Evolutionary conservation across 2,797 vertebrate species (phyloP), one percentile per base, ranked within the genome.

Genomic region (Megalops cyprinoides): DNA sequence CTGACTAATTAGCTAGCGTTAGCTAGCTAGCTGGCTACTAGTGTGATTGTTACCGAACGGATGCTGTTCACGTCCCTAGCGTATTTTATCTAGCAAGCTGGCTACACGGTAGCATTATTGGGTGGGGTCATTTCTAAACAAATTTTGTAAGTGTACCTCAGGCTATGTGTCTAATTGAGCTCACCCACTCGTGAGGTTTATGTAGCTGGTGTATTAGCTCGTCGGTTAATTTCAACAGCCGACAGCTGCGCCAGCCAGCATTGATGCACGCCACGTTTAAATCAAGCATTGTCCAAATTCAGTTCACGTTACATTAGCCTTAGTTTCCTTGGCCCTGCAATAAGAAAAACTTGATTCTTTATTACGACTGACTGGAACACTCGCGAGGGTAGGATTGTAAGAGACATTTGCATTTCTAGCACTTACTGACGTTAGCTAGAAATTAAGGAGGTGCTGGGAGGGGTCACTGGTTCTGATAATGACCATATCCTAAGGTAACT

Each of bases 51-150:
- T 37, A 18, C 37, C 34, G 31, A 15, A 37, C 6, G 12, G 31
- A 67, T 67, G 62, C 62, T 67, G 20, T 18, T 28, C 34, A 4
- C 20, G 62, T 37, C 12, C 34, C 18, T 15, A 67, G 62, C 34
- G 18, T 18, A 60, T 37, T 28, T 42, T 60, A 69, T 39, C 25
- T 28, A 39, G 56, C 69, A 78, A 46, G 28, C 42, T 67, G 48
- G 56, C 39, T 31, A 44, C 28, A 62, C 76, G 8, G 46, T 74
- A 79, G 65, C 79, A 7, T 73, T 80, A 74, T 73, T 86, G 93
- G 92, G 93, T 91, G 92, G 89, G 93, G 92, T 89, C 86, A 76
- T 77, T 51, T 77, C 65, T 39, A 73, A 82, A 15, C 46, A 71
- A 39, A 28, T 46, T 56, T 78, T 75, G 69, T 79, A 65, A 18